phyloP scores from a whole-genome alignment of 2,888 invertebrate species.

The Bellardia bayeri region DNA sequence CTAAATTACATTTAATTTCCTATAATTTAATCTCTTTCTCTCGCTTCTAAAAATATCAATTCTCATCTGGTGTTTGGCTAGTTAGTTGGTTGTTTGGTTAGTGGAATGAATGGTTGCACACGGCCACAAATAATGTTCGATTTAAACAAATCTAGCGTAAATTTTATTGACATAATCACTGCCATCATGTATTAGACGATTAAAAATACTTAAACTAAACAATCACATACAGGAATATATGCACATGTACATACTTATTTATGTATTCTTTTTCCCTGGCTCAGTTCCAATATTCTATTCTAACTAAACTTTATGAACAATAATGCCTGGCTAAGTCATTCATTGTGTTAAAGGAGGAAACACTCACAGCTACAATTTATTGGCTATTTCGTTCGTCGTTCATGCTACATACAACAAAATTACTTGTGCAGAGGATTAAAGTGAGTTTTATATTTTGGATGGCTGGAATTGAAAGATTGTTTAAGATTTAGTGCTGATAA shows the following conservation, averaged over 20 bases:
- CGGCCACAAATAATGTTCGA: slow-evolving; percentile 37
- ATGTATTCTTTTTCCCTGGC: slow-evolving; percentile 1
- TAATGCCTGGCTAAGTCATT: background rate
- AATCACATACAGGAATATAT: slow-evolving; percentile 16
- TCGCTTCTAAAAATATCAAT: slow-evolving; percentile 36
- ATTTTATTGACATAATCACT: slow-evolving; percentile 72
- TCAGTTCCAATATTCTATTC: background rate
- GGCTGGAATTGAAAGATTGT: slow-evolving; percentile 42
- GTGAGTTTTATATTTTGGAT: background rate
- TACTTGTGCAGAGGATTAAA: slow-evolving; percentile 36
- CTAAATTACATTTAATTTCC: slow-evolving; percentile 64
- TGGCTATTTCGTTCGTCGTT: background rate
- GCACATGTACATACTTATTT: background rate
- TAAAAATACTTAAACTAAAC: slow-evolving; percentile 52
- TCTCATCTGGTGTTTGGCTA: slow-evolving; percentile 34
- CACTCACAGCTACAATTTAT: slow-evolving; percentile 26
- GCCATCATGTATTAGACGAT: slow-evolving; percentile 61
- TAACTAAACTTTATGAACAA: background rate
- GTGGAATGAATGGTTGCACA: background rate
- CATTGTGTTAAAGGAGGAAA: slow-evolving; percentile 21
- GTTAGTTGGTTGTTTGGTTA: slow-evolving; percentile 7
- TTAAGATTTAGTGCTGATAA: slow-evolving; percentile 51
- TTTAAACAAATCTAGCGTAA: slow-evolving; percentile 61
- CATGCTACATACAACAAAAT: background rate
- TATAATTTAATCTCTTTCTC: slow-evolving; percentile 57